phyloP scores from a whole-genome alignment of 2,113 vertebrate species.

The Scopus umbretta region DNA sequence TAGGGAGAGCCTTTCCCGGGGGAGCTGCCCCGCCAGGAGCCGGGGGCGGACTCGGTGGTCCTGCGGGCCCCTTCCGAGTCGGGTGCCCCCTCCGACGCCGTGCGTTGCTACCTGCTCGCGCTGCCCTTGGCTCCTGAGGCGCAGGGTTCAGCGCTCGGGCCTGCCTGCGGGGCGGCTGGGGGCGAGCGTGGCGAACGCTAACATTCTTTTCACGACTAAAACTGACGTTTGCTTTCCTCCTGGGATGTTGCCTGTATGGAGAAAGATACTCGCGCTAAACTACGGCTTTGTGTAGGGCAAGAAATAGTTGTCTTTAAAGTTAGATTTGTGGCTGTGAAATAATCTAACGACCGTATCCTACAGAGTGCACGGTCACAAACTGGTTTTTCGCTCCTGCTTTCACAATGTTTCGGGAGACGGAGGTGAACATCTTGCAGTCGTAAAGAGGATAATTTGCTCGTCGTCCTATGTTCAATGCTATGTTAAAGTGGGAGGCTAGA shows the following conservation, averaged over 20 bases:
- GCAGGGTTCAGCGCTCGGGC: accelerated
- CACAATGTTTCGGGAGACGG: accelerated
- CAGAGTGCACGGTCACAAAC: too few relatives aligned
- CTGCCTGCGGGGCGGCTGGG: accelerated
- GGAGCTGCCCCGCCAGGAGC: too few relatives aligned
- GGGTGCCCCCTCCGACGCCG: accelerated
- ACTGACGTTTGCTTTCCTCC: accelerated
- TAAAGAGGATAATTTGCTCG: accelerated
- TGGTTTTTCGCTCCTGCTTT: accelerated
- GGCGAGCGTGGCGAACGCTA: accelerated
- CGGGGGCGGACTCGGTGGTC: neutral
- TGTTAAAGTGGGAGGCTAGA: neutral
- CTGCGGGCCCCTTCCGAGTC: accelerated
- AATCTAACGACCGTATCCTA: accelerated
- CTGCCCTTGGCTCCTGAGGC: accelerated
- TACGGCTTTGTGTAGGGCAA: accelerated
- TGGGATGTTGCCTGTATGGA: accelerated
- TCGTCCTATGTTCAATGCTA: accelerated
- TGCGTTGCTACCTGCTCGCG: accelerated
- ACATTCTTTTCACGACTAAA: accelerated
- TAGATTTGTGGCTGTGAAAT: neutral
- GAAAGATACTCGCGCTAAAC: accelerated
- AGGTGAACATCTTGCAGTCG: accelerated
- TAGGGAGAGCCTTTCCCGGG: too few relatives aligned
- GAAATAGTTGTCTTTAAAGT: neutral